Evolutionary conservation across 2,888 invertebrate species (phyloP).

Genomic region (Drosophila emarginata): DNA sequence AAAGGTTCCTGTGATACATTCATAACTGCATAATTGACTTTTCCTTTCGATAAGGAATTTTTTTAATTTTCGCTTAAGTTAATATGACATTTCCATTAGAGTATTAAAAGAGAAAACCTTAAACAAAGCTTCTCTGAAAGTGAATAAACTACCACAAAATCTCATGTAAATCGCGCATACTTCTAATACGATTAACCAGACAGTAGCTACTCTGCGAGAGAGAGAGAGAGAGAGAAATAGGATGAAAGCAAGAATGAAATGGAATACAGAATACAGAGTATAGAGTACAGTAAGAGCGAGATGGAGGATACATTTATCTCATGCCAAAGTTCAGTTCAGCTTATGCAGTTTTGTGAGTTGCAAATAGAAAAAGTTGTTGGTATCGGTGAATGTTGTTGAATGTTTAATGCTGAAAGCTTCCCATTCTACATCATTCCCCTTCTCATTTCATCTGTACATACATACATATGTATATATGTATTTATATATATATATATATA

Average conservation of each 20-base stretch:
- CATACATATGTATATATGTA: not conserved
- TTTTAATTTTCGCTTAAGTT: too few species aligned
- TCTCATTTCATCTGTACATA: not conserved
- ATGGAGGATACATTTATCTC: not conserved
- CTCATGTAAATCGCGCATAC: slow-evolving; percentile 43
- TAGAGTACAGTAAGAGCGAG: not conserved
- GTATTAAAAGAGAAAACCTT: slow-evolving; percentile 6
- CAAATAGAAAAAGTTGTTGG: slow-evolving; percentile 43
- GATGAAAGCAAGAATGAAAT: not conserved
- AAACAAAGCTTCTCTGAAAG: slow-evolving; percentile 8
- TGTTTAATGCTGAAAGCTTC: slow-evolving; percentile 54
- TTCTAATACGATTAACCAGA: slow-evolving; percentile 41
- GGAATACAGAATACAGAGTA: slow-evolving; percentile 2
- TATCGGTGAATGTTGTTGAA: slow-evolving; percentile 47
- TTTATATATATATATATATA: not conserved
- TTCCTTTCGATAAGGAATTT: too few species aligned
- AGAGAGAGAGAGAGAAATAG: not conserved
- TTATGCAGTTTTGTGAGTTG: slow-evolving; percentile 36
- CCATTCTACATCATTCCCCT: not conserved
- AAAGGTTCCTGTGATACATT: too few species aligned
- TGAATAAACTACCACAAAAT: slow-evolving; percentile 28
- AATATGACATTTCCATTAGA: not conserved
- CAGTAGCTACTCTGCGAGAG: not conserved
- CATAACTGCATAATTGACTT: too few species aligned
- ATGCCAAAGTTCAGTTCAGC: slow-evolving; percentile 52